Percentiles rank a stretch among this genome's conserved stretches.
These are phyloP conservation scores for Bellardia bayeri DNA, from an alignment of 2,888 invertebrate genomes.

Conservation along the genomic window DNA sequence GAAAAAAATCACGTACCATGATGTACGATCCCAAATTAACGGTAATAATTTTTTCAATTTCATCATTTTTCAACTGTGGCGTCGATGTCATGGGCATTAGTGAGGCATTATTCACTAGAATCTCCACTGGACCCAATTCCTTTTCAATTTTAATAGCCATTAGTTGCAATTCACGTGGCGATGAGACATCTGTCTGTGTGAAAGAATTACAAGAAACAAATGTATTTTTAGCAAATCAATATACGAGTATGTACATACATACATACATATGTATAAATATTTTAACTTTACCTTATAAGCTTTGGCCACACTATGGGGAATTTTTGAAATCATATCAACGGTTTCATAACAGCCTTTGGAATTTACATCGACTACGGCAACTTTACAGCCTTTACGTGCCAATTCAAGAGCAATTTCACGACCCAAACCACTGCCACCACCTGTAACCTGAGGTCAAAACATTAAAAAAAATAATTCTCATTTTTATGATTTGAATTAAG, in stretches of 20 bases:
- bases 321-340: conserved; percentile 81
- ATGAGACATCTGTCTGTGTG: conserved; percentile 82
- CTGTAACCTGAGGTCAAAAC: conserved; percentile 82
- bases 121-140: conserved; percentile 84
- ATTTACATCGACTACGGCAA: conserved; percentile 84
- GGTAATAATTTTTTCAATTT: conserved; percentile 83
- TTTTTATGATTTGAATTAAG: neutral
- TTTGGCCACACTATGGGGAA: conserved; percentile 81
- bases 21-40: conserved; percentile 84
- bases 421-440: conserved; percentile 85
- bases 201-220: conserved; percentile 23
- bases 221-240: neutral
- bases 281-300: conserved; percentile 80
- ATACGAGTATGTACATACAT: no score
- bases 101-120: conserved; percentile 85
- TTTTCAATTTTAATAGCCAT: conserved; percentile 82
- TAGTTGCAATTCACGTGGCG: conserved; percentile 81
- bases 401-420: conserved; percentile 84
- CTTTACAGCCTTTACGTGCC: conserved; percentile 83
- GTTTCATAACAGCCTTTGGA: conserved; percentile 82
- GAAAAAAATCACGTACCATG: conserved; percentile 80
- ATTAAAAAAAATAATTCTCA: neutral
- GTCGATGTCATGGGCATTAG: conserved; percentile 83
- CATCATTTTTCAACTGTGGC: conserved; percentile 82
- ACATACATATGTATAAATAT: no score